Evolutionary conservation across 2,888 invertebrate genomes (phyloP).

Genomic region (Harpalus rufipes): DNA sequence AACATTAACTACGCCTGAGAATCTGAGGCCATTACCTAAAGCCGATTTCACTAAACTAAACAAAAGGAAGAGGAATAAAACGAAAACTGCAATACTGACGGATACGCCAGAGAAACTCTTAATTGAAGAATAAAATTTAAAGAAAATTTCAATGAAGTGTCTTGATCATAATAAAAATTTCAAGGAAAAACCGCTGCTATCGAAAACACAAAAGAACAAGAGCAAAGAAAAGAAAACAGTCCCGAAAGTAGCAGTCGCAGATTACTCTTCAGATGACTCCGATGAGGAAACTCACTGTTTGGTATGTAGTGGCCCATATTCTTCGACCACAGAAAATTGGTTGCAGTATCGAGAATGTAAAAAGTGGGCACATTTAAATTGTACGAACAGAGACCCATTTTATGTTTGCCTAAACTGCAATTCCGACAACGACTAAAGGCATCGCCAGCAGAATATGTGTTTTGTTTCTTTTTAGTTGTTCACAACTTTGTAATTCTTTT

Average conservation of each 20-base stretch:
- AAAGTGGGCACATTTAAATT: too few relatives aligned
- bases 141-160: neutral
- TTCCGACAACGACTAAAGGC: too few relatives aligned
- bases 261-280: slow-evolving; percentile 31
- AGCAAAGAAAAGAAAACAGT: neutral
- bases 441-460: neutral
- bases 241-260: neutral
- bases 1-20: slow-evolving; percentile 14
- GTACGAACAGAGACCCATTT: neutral
- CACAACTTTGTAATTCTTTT: neutral
- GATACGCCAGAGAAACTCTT: neutral
- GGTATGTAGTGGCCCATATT: slow-evolving; percentile 14
- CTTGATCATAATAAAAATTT: neutral
- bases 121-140: neutral
- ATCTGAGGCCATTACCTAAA: neutral
- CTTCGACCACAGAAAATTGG: too few relatives aligned
- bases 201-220: neutral
- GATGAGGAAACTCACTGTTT: slow-evolving; percentile 26
- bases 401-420: neutral
- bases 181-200: neutral
- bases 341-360: neutral
- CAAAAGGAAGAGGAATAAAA: neutral
- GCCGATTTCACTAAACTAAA: neutral
- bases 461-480: neutral
- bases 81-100: neutral